Evolutionary conservation across 2,888 invertebrate genomes (phyloP).

Genomic region (Trichogramma dendrolimi): DNA sequence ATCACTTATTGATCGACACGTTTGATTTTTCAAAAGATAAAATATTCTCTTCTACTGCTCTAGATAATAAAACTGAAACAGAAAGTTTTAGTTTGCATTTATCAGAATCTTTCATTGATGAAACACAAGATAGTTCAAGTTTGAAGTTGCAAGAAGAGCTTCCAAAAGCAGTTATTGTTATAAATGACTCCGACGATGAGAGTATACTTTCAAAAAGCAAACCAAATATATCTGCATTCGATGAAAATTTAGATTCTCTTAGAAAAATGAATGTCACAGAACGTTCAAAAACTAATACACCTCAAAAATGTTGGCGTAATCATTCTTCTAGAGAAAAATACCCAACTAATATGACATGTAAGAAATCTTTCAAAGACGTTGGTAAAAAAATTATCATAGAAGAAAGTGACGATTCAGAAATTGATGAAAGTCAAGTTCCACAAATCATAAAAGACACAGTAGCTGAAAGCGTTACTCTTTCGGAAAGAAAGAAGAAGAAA

Average conservation of each 20-base stretch:
- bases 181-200: slow-evolving; percentile 45
- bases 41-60: slow-evolving; percentile 19
- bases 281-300: neutral
- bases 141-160: neutral
- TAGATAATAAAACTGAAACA: slow-evolving; percentile 16
- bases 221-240: neutral
- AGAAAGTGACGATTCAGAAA: slow-evolving; percentile 28
- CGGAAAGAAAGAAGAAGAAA: slow-evolving; percentile 43
- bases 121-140: slow-evolving; percentile 25
- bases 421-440: slow-evolving; percentile 14
- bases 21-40: neutral
- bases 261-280: neutral
- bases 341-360: neutral
- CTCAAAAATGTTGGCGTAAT: neutral
- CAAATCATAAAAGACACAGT: slow-evolving; percentile 16
- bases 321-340: too few species aligned
- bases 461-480: slow-evolving; percentile 28
- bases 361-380: slow-evolving; percentile 17
- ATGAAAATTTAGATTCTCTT: slow-evolving; percentile 4
- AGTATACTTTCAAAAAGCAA: slow-evolving; percentile 10
- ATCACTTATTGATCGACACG: slow-evolving; percentile 12
- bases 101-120: slow-evolving; percentile 29
- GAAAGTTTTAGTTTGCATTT: slow-evolving; percentile 24
- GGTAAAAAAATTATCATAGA: slow-evolving; percentile 25
- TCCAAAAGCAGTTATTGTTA: slow-evolving; percentile 38